Conservation (phyloP, 1,140 invertebrate species). For the Stenopsyche tienmushanensis region DNA sequence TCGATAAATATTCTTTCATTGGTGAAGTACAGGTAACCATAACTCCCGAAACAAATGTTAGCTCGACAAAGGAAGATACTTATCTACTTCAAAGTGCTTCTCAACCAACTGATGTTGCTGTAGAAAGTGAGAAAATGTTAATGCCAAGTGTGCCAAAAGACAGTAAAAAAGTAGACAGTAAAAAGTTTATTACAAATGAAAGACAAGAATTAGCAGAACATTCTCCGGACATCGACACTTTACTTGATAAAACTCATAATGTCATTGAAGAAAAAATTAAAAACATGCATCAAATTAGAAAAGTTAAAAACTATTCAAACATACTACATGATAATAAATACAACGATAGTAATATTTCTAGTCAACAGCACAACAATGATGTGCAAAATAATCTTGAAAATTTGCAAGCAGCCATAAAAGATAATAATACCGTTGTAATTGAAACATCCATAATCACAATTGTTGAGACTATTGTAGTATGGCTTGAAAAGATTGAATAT, state of each 20-base stretch:
- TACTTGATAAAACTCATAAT: constrained; percentile 52
- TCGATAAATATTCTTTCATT: constrained; percentile 33
- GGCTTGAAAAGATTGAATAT: constrained; percentile 82
- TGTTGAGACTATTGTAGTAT: constrained; percentile 75
- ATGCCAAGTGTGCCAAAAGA: constrained; percentile 12
- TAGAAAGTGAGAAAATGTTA: constrained; percentile 12
- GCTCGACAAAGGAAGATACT: not conserved
- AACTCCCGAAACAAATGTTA: constrained; percentile 18
- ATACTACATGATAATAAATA: constrained; percentile 62
- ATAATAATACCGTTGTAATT: constrained; percentile 61
- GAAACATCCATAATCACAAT: constrained; percentile 72
- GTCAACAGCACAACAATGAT: constrained; percentile 56
- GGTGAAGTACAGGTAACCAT: constrained; percentile 38
- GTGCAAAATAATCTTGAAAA: constrained; percentile 60
- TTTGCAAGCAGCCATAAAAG: constrained; percentile 63
- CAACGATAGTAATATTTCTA: constrained; percentile 56
- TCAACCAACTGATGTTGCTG: not conserved
- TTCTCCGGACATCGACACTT: constrained; percentile 51
- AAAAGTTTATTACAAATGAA: constrained; percentile 43
- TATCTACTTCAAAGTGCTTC: too few relatives aligned
- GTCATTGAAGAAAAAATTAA: constrained; percentile 58
- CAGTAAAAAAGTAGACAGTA: constrained; percentile 43
- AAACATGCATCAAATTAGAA: constrained; percentile 54
- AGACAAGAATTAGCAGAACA: constrained; percentile 44
- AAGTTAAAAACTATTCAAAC: constrained; percentile 56